These are phyloP conservation scores for Corythaeola cristata DNA, from an alignment of 2,113 vertebrate species.

Conservation along the genomic window DNA sequence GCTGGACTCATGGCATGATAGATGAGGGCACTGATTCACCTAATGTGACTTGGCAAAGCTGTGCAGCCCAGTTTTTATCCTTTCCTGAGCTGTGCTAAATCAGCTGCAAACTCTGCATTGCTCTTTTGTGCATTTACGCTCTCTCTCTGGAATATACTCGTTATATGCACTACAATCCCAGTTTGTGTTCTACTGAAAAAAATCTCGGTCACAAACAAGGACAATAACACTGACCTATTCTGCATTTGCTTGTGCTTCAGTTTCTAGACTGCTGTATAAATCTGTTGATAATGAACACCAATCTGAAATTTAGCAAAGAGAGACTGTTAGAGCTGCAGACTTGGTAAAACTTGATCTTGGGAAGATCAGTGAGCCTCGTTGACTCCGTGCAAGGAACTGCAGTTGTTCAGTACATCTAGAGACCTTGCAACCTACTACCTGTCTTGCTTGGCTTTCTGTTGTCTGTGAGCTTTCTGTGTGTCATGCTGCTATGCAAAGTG, in stretches of 20 bases:
- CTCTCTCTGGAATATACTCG: neutral
- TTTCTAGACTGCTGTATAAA: neutral
- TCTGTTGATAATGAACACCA: accelerated
- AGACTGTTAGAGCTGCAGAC: neutral
- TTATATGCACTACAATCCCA: neutral
- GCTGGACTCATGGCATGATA: neutral
- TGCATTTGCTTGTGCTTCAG: neutral
- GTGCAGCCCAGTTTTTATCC: neutral
- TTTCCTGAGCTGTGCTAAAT: constrained; percentile 30
- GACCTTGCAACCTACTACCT: neutral
- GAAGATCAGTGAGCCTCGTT: accelerated
- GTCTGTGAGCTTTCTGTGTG: neutral
- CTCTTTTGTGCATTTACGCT: neutral
- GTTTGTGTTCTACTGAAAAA: neutral
- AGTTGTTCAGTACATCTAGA: neutral
- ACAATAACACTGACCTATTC: neutral
- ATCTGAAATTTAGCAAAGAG: neutral
- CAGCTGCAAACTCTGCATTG: constrained; percentile 25
- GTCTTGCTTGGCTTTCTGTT: neutral
- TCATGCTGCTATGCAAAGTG: neutral
- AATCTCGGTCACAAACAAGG: neutral
- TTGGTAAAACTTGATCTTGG: neutral
- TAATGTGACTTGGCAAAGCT: constrained; percentile 2
- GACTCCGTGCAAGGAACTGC: neutral
- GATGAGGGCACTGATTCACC: neutral